Evolutionary conservation across 2,888 invertebrate species (phyloP), one percentile per base, ranked within the genome.

Genomic region (Eurytoma californica): DNA sequence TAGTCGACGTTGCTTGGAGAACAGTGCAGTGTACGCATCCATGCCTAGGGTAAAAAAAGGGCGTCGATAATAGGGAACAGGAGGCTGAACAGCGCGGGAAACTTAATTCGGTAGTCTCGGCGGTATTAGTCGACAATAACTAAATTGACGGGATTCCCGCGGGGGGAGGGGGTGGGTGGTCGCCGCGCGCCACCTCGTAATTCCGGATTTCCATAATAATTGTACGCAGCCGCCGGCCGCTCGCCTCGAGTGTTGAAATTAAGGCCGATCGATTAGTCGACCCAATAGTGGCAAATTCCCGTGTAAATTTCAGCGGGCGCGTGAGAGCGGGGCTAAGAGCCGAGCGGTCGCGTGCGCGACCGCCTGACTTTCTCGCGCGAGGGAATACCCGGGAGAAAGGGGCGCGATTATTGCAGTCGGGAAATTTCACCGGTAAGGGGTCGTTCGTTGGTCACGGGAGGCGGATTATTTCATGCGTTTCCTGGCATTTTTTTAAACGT

Each of bases 171-270:
- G 7, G 39, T 7, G 39, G 39, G 39, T 39, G 9, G 39, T 39
- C 39, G 9, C 39, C 39, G 39, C 16, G n/a, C 60, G 16, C 60
- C 12, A 24, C 57, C 57, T 55, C 65, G 77, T 66, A 67, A 77
- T 72, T 72, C 66, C 69, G 73, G 74, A 79, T 79, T 74, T 79
- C 70, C 75, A 75, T 74, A 75, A 79, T 75, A 69, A 79, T 75
- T 75, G 68, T 79, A 67, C 70, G 18, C 16, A 60, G 30, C 51
- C 57, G 63, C 49, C 57, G 20, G 49, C 47, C 30, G 47, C 57
- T 28, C 9, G 69, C 57, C 60, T 39, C 28, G 49, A 70, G 75
- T 70, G 60, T 61, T 68, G 61, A 75, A 75, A 79, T 79, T 79
- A 76, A 79, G 79, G 72, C 72, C 79, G 67, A 76, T 79, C 79